phyloP scores from a whole-genome alignment of 1,140 invertebrate genomes.

The Aphaenogaster ashmeadi region DNA sequence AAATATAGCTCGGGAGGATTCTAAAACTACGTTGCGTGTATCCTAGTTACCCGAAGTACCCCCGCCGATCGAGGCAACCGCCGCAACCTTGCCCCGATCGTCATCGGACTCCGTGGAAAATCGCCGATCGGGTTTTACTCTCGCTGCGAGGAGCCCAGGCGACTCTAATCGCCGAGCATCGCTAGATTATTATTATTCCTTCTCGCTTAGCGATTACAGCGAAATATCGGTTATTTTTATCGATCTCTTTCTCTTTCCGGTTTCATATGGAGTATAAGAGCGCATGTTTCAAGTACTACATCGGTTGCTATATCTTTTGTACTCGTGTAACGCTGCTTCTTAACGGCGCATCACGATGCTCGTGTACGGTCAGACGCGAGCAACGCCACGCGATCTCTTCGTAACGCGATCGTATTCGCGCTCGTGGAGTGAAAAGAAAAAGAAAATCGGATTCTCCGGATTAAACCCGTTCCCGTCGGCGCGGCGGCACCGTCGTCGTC shows the following conservation, averaged over 20 bases:
- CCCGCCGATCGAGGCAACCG: neutral
- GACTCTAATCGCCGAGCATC: constrained; percentile 5
- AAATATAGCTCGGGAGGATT: constrained; percentile 79
- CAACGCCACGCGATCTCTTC: neutral
- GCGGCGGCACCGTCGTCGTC: neutral
- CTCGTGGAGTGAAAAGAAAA: too few relatives aligned
- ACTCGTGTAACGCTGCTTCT: neutral
- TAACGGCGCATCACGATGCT: too few relatives aligned
- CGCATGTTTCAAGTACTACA: too few relatives aligned
- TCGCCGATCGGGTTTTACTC: constrained; percentile 54
- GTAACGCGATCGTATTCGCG: neutral
- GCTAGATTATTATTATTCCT: neutral
- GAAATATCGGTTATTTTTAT: neutral
- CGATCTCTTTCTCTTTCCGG: neutral
- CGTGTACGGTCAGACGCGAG: neutral
- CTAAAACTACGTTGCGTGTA: constrained; percentile 75
- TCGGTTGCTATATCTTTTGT: neutral
- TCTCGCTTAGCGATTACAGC: neutral
- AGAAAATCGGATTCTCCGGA: constrained; percentile 21
- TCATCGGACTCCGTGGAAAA: constrained; percentile 20
- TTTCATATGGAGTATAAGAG: neutral
- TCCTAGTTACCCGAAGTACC: constrained; percentile 66
- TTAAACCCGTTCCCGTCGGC: constrained; percentile 20
- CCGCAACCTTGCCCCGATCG: constrained; percentile 36
- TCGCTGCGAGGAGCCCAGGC: neutral